Conservation (phyloP, 1,140 invertebrate genomes). For the Drosophila subobscura region DNA sequence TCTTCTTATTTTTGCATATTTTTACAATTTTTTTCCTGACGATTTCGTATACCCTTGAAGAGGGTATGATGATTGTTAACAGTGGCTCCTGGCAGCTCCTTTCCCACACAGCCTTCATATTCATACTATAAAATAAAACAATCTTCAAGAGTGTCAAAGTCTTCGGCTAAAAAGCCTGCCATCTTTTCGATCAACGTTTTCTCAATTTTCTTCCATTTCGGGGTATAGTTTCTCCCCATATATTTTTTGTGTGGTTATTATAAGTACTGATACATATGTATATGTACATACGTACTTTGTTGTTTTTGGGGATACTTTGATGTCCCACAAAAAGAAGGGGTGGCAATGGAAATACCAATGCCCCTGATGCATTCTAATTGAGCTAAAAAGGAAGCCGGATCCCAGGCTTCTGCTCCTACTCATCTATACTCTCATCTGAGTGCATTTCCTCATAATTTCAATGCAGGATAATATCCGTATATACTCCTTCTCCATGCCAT, state of each 20-base stretch:
- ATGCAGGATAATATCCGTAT: constrained; percentile 39
- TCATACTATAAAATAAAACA: too few species aligned
- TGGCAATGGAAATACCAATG: constrained; percentile 21
- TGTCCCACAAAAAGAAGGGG: constrained; percentile 7
- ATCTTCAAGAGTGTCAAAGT: too few species aligned
- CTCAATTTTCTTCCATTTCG: constrained; percentile 45
- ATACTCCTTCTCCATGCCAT: constrained; percentile 3
- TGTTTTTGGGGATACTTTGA: too few species aligned
- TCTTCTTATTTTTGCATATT: constrained; percentile 78
- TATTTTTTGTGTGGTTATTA: constrained; percentile 60
- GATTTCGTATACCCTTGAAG: constrained; percentile 3
- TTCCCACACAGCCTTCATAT: too few species aligned
- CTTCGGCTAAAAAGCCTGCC: too few species aligned
- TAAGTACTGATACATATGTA: constrained; percentile 61
- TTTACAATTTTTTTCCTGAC: constrained; percentile 38
- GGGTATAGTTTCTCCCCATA: constrained; percentile 51
- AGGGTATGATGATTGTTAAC: neutral
- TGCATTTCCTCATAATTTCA: constrained; percentile 41
- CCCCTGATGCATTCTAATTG: constrained; percentile 57
- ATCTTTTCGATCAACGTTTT: constrained; percentile 21
- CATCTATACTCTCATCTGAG: constrained; percentile 25
- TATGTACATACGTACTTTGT: constrained; percentile 4
- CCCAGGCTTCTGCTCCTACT: constrained; percentile 1
- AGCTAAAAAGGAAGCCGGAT: constrained; percentile 22
- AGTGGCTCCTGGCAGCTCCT: too few species aligned